Evolutionary conservation across 2,888 invertebrate species (phyloP).

Genomic region (Anodontia alba): DNA sequence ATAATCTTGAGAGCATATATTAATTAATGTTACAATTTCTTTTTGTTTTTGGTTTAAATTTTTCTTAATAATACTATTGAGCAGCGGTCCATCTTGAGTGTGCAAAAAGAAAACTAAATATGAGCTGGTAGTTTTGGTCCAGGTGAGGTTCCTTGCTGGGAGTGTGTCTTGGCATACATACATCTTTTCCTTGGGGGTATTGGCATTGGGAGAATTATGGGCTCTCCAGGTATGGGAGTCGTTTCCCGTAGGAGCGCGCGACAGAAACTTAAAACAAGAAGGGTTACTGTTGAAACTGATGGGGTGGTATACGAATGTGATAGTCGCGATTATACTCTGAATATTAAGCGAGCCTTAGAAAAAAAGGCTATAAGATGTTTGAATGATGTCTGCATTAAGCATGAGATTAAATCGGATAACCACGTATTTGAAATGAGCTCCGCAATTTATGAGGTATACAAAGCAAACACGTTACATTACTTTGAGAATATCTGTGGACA

Average conservation of each 20-base stretch:
- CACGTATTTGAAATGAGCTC: not conserved
- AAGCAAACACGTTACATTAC: not conserved
- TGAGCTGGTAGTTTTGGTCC: not conserved
- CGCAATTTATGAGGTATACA: not conserved
- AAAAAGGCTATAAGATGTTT: not conserved
- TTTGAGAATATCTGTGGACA: not conserved
- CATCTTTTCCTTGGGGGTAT: not conserved
- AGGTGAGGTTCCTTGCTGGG: not conserved
- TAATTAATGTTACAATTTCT: not conserved
- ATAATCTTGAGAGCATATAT: too few relatives aligned
- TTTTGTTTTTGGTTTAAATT: too few relatives aligned
- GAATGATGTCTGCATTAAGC: not conserved
- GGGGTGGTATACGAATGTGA: not conserved
- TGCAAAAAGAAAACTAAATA: not conserved
- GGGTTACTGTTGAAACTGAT: not conserved
- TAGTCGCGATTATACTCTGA: constrained; percentile 4
- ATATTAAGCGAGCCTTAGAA: not conserved
- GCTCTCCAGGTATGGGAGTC: not conserved
- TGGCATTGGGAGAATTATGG: not conserved
- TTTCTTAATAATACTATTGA: not conserved
- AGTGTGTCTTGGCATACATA: not conserved
- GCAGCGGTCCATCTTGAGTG: not conserved
- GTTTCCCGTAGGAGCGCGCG: not conserved
- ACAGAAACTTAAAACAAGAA: not conserved
- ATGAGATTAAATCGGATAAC: not conserved